Conservation (phyloP, 2,888 invertebrate species). For the Vanessa cardui region DNA sequence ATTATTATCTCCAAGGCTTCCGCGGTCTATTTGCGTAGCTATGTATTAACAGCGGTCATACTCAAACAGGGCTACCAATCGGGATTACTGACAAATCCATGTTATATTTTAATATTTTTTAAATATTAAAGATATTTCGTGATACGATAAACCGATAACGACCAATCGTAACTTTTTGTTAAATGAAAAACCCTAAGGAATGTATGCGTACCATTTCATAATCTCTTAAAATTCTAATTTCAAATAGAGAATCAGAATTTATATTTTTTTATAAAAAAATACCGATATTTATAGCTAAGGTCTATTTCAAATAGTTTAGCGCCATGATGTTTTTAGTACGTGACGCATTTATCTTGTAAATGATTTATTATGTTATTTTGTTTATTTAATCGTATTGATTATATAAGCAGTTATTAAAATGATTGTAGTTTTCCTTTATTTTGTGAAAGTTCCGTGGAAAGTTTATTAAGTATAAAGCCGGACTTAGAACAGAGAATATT, state of each 20-base stretch:
- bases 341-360: background rate
- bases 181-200: too few relatives aligned
- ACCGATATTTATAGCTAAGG: too few relatives aligned
- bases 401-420: background rate
- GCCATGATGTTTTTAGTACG: too few relatives aligned
- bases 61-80: background rate
- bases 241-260: too few relatives aligned
- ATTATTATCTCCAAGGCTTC: slow-evolving; percentile 35
- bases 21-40: slow-evolving; percentile 21
- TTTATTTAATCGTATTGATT: background rate
- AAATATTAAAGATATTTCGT: too few relatives aligned
- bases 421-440: slow-evolving; percentile 1
- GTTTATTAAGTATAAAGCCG: background rate
- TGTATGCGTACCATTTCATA: background rate
- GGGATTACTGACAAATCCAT: background rate
- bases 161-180: too few relatives aligned
- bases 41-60: background rate
- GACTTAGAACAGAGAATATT: background rate
- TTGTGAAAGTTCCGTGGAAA: background rate
- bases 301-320: too few relatives aligned
- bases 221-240: too few relatives aligned
- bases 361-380: background rate
- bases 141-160: too few relatives aligned
- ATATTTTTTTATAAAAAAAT: too few relatives aligned
- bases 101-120: too few relatives aligned